Conservation (phyloP, 2,888 invertebrate species). For the Polietes domitor region DNA sequence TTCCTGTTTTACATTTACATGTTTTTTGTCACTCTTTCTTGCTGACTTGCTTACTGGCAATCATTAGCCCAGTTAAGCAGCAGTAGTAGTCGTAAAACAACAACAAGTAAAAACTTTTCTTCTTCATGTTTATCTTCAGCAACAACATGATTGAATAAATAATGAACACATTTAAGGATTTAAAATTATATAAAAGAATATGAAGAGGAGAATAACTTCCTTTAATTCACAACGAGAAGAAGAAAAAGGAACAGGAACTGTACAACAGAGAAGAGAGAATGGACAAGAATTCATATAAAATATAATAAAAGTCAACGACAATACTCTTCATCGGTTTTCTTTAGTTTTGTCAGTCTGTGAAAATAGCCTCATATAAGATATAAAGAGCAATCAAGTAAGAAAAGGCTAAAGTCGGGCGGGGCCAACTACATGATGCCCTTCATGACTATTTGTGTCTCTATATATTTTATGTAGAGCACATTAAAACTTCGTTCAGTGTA, state of each 20-base stretch:
- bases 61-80: slow-evolving; percentile 63
- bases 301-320: slow-evolving; percentile 38
- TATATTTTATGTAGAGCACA: too few species aligned
- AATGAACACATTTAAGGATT: slow-evolving; percentile 55
- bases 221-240: background rate
- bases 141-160: slow-evolving; percentile 49
- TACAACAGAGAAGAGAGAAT: background rate
- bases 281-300: slow-evolving; percentile 24
- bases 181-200: slow-evolving; percentile 34
- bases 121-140: slow-evolving; percentile 10
- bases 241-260: slow-evolving; percentile 15
- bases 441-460: too few species aligned
- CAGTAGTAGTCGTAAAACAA: slow-evolving; percentile 24
- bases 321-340: slow-evolving; percentile 1
- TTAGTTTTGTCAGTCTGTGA: background rate
- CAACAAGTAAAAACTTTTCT: slow-evolving; percentile 11
- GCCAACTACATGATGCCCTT: background rate
- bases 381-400: background rate
- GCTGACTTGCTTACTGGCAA: slow-evolving; percentile 5
- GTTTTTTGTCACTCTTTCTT: slow-evolving; percentile 10
- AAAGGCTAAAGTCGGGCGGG: background rate
- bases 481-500: background rate
- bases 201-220: background rate
- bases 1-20: slow-evolving; percentile 11
- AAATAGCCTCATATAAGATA: slow-evolving; percentile 1